phyloP scores from a whole-genome alignment of 2,888 invertebrate genomes.

The Stenodema calcarata region DNA sequence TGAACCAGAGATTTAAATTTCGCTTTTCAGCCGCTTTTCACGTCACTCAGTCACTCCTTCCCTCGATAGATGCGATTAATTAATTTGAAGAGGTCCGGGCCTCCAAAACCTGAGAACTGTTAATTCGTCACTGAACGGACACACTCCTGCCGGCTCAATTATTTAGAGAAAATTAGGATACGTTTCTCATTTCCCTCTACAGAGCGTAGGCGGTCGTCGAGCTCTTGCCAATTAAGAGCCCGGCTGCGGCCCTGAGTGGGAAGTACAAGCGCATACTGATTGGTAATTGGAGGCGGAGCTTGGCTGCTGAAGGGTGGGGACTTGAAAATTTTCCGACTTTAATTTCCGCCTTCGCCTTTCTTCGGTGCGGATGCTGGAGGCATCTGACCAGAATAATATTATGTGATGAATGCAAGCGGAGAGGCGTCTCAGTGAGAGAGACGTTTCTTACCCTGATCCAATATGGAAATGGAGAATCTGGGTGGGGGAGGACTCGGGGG shows the following conservation, averaged over 20 bases:
- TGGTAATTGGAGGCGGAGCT: not conserved
- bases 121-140: not conserved
- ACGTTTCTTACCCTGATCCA: not conserved
- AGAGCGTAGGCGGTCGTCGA: not conserved
- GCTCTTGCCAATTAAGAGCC: not conserved
- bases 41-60: not conserved
- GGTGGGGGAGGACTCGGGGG: not conserved
- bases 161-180: constrained; percentile 2
- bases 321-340: not conserved
- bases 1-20: too few relatives aligned
- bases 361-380: not conserved
- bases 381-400: not conserved
- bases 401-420: not conserved
- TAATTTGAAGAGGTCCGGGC: not conserved
- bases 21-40: too few relatives aligned
- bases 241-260: not conserved
- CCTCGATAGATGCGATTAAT: not conserved
- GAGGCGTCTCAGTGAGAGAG: not conserved
- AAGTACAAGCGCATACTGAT: not conserved
- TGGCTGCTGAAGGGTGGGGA: not conserved
- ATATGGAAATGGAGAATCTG: not conserved
- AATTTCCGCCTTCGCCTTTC: not conserved
- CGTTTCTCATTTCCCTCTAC: not conserved
- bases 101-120: not conserved
- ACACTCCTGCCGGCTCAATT: not conserved